Base-by-base conservation (phyloP, 1,140 invertebrate species). In the Macrocentrus cingulum region DNA sequence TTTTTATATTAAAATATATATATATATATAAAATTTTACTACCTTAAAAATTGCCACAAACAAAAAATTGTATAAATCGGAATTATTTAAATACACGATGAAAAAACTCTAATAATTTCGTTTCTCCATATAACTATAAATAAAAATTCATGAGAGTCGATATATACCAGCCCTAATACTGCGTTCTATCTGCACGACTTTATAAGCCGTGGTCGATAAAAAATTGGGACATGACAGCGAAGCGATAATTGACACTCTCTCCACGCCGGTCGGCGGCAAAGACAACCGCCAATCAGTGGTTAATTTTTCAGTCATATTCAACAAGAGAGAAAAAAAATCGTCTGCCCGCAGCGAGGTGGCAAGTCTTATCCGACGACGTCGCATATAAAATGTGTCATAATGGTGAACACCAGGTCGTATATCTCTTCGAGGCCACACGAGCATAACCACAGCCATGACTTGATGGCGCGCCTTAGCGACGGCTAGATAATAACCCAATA, bases 301-400 rank as follows among this genome's bases (percentile, higher is more conserved):
- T 29, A 5, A 5, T 29, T 29, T 29, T 29, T 29, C 25, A 4
- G 4, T 29, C 9, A 29, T 29, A 29, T 29, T 29, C n/a, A n/a
- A n/a, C n/a, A 29, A 29, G 9, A 29, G 9, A 29, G 4, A 29
- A 29, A 29, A 29, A 29, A 5, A 29, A 29, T 29, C n/a, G n/a
- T 29, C 25, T 29, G 9, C 25, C 25, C 25, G 9, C 36, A 39
- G 36, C 8, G 15, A 39, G 36, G 7, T 15, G 36, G 13, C 13
- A 39, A 8, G 8, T 39, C 36, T 39, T 39, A 39, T 15, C 8
- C 15, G 8, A 39, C 36, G 7, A 8, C 7, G 13, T n/a, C 15
- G 36, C 36, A 39, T 39, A 39, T 39, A 39, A 39, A 39, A n/a
- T n/a, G 15, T 39, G 36, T 39, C 13, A 15, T 15, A 39, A 39